Percentiles rank a stretch among this genome's conserved stretches.
phyloP scores from a whole-genome alignment of 2,797 vertebrate species.

The Gymnoscopelus microlampas region DNA sequence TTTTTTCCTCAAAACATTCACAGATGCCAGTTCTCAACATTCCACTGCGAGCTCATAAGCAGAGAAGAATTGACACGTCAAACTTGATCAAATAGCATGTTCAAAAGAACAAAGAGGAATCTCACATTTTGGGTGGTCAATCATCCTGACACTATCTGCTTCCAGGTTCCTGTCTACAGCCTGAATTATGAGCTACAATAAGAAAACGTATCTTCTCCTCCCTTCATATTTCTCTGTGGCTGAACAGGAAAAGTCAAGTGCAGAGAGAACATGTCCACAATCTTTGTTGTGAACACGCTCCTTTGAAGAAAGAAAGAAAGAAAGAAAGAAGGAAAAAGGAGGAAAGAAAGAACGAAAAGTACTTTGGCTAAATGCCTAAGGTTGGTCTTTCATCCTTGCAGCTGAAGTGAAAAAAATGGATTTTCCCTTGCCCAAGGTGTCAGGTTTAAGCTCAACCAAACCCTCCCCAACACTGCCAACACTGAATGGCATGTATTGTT shows the following conservation, averaged over 20 bases:
- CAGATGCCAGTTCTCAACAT: slow-evolving; percentile 13
- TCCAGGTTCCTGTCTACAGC: not conserved
- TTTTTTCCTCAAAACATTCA: not conserved
- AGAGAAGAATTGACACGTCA: not conserved
- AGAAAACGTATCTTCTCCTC: not conserved
- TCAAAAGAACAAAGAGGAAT: not conserved
- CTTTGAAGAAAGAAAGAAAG: no score
- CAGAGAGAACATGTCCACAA: not conserved
- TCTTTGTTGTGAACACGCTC: not conserved
- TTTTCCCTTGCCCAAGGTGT: slow-evolving; percentile 10
- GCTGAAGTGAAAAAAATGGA: not conserved
- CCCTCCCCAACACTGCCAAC: not conserved
- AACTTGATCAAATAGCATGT: slow-evolving; percentile 10
- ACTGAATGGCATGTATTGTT: not conserved
- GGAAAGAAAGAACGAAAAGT: slow-evolving; percentile 8
- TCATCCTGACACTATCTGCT: not conserved
- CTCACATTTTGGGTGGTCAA: slow-evolving; percentile 13
- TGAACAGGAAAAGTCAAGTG: slow-evolving; percentile 18
- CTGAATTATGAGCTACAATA: not conserved
- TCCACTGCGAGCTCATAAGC: slow-evolving; percentile 9
- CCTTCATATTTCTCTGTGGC: not conserved
- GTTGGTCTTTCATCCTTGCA: slow-evolving; percentile 20
- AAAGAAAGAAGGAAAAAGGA: no score
- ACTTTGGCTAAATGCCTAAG: slow-evolving; percentile 2
- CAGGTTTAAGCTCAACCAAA: not conserved